phyloP scores from a whole-genome alignment of 2,888 invertebrate species.

The Lasius fuliginosus region DNA sequence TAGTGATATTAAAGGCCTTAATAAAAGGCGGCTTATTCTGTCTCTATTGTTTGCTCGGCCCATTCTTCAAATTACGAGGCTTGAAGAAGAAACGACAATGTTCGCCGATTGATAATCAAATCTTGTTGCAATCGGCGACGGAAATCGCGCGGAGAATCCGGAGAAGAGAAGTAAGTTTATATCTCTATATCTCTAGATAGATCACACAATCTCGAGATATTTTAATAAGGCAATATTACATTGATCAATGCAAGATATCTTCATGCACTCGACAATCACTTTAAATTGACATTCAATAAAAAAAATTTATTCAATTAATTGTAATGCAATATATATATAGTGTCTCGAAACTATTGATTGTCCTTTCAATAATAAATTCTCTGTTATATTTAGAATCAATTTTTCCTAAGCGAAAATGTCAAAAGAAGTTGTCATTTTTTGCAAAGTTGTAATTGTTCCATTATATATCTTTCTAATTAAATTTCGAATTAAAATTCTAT shows the following conservation, averaged over 20 bases:
- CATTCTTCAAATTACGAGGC: constrained; percentile 66
- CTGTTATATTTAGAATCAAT: too few relatives aligned
- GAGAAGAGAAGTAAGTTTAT: constrained; percentile 88
- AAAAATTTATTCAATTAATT: not conserved
- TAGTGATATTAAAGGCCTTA: not conserved
- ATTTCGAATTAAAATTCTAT: too few relatives aligned
- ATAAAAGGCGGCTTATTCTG: constrained; percentile 65
- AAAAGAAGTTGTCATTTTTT: too few relatives aligned
- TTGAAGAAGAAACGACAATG: constrained; percentile 73
- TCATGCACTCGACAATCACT: not conserved
- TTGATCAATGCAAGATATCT: not conserved
- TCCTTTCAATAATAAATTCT: too few relatives aligned
- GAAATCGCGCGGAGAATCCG: constrained; percentile 91
- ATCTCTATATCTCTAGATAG: not conserved
- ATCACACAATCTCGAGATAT: constrained; percentile 2
- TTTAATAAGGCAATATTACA: constrained; percentile 5
- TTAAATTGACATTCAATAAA: not conserved
- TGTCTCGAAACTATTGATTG: too few relatives aligned
- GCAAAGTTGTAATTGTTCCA: too few relatives aligned
- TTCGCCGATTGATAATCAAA: constrained; percentile 90
- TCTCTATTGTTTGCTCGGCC: constrained; percentile 66
- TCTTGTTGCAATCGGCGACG: constrained; percentile 91
- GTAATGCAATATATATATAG: not conserved
- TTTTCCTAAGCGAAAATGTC: too few relatives aligned
- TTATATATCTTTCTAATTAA: too few relatives aligned